These are phyloP conservation scores for Drosophila grimshawi DNA, from an alignment of 1,140 invertebrate species.

Conservation along the genomic window DNA sequence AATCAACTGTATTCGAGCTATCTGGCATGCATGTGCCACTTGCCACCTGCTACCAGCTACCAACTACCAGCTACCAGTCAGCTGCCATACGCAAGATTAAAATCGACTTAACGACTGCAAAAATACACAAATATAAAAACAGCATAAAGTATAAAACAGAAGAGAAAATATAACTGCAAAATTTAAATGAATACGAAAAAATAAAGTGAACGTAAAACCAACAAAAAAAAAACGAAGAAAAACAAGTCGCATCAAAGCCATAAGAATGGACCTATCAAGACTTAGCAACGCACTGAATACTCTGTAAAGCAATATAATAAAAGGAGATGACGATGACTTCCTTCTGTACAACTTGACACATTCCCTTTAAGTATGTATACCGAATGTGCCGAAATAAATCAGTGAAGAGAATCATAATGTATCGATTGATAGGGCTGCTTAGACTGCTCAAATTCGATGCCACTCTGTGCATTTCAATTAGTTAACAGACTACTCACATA, in stretches of 20 bases:
- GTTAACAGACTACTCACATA: no score
- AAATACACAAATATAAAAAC: not conserved
- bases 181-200: slow-evolving; percentile 15
- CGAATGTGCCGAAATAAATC: no score
- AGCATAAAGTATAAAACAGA: slow-evolving; percentile 1
- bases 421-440: no score
- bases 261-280: not conserved
- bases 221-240: slow-evolving; percentile 20
- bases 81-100: slow-evolving; percentile 10
- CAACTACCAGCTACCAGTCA: not conserved
- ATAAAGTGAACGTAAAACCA: slow-evolving; percentile 1
- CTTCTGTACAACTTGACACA: no score
- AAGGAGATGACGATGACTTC: no score
- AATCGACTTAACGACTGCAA: slow-evolving; percentile 29
- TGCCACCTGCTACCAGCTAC: not conserved
- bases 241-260: slow-evolving; percentile 6
- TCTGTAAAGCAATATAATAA: no score
- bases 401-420: no score
- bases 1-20: slow-evolving; percentile 28
- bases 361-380: no score
- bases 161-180: slow-evolving; percentile 13
- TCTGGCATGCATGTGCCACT: slow-evolving; percentile 15
- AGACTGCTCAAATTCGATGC: no score
- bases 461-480: no score
- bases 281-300: no score